Evolutionary conservation across 1,140 invertebrate species (phyloP), one percentile per base, ranked within the genome.

Genomic region (Meloidogyne chitwoodi): DNA sequence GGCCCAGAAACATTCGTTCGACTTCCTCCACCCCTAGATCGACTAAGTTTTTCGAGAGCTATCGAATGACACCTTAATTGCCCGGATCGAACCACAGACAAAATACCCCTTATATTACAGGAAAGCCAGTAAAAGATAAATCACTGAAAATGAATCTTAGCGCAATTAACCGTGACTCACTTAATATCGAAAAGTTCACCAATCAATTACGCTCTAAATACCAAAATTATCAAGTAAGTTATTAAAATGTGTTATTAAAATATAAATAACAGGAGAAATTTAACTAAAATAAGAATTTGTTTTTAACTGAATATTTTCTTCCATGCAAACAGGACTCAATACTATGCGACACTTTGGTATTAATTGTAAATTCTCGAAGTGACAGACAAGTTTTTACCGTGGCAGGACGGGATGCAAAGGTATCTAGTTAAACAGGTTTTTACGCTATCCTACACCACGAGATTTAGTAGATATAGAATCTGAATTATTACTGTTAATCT

Each of bases 301-400:
- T 44, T 64, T 19, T 14, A 27, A 24, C n/a, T 6, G 63, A 72
- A 56, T 56, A 29, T 34, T 73, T 68, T 31, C 48, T 38, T 74
- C 63, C n/a, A n/a, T n/a, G n/a, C n/a, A 73, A 73, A 56, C 63
- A 87, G 86, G 84, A 85, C 44, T 63, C 83, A 62, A 66, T 73
- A 38, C 31, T 80, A 34, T 85, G 86, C 63, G 84, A 85, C 66
- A 82, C 86, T 1, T 75, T 87, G n/a, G 84, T 85, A 24, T 69
- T 85, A 10, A 85, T 85, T 61, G 84, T 85, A 1, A 85, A 85
- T 64, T 84, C 84, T 41, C 73, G 83, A 31, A 74, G 74, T 26
- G 84, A 85, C 69, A 75, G 84, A 62, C 84, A 85, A 74, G 83
- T 85, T 19, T 87, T 87, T 72, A 87, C 84, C 1, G 86, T 85